Base-by-base conservation (phyloP, 2,888 invertebrate genomes). In the Anorthoa munda region DNA sequence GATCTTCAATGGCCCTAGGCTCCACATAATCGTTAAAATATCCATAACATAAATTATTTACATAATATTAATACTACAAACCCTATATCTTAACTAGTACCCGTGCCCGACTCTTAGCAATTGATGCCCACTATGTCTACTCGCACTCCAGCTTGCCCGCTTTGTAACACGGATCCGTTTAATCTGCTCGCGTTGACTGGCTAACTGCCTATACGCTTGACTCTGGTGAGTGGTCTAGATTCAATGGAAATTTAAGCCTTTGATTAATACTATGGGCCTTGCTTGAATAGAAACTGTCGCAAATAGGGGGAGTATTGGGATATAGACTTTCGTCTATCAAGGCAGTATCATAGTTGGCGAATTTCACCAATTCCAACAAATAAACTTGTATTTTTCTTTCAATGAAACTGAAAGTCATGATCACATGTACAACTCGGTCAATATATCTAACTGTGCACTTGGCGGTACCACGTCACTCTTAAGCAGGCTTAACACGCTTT, bases 111-210 rank as follows among this genome's bases (percentile, higher is more conserved):
- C 56, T 68, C 59, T 67, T 48, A 76, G 72, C 70, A 79, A 82
- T 79, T 74, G 67, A 75, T 70, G 73, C 56, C 71, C 56, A 53
- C 61, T 64, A 61, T 39, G 39, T 39, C 39, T 9, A 9, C 39
- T 73, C 51, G 66, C 58, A 68, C 60, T 75, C 31, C 39, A 12
- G 17, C 17, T 46, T 7, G 39, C 9, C 31, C 39, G 60, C 73
- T 84, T 84, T 76, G 74, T 61, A 66, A 45, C 60, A 46, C 56
- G 31, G 46, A 65, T 17, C 72, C 48, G 56, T 56, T 56, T 74
- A 84, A 77, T 84, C 66, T 69, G 21, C 31, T 39, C 12, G 13
- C 46, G 66, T 79, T 68, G 58, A 75, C 72, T 56, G 21, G 46
- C 55, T 65, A 59, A 69, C 71, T 66, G 63, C 46, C 59, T 46